Percentiles rank a stretch among this genome's conserved stretches.
Evolutionary conservation across 2,113 vertebrate genomes (phyloP).

Genomic region (Notothenia coriiceps): DNA sequence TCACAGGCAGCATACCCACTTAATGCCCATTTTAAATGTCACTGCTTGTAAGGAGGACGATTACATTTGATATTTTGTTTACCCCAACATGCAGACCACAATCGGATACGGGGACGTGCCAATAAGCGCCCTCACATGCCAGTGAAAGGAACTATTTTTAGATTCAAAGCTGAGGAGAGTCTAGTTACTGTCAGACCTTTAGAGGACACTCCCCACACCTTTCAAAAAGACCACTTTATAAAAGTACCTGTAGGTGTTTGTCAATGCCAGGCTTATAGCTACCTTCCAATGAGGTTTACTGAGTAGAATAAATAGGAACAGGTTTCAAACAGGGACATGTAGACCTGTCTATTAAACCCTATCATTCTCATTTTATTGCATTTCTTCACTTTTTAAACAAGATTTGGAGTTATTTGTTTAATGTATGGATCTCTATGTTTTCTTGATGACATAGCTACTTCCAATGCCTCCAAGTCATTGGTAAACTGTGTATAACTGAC

Average conservation of each 20-base stretch:
- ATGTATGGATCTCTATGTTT: not conserved
- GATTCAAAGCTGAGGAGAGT: slow-evolving; percentile 43
- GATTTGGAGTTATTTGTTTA: not conserved
- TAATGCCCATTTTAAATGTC: slow-evolving; percentile 5
- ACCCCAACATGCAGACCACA: slow-evolving; percentile 23
- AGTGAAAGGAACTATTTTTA: slow-evolving; percentile 69
- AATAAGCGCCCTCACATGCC: slow-evolving; percentile 45
- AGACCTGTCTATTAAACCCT: not conserved
- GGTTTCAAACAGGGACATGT: not conserved
- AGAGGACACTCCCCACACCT: not conserved
- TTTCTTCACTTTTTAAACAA: not conserved
- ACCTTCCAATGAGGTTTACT: not conserved
- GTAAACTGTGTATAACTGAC: not conserved
- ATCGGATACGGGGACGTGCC: slow-evolving; percentile 45
- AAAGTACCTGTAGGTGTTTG: not conserved
- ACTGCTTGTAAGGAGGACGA: slow-evolving; percentile 19
- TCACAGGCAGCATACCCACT: not conserved
- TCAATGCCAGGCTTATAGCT: not conserved
- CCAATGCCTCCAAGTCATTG: not conserved
- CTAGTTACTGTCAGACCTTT: slow-evolving; percentile 19
- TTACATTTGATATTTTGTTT: slow-evolving; percentile 63
- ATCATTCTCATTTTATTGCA: not conserved
- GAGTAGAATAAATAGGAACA: not conserved
- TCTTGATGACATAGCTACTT: not conserved
- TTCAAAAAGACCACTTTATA: not conserved